Conservation (phyloP, 2,888 invertebrate species). For the Acanthosoma haemorrhoidale region DNA sequence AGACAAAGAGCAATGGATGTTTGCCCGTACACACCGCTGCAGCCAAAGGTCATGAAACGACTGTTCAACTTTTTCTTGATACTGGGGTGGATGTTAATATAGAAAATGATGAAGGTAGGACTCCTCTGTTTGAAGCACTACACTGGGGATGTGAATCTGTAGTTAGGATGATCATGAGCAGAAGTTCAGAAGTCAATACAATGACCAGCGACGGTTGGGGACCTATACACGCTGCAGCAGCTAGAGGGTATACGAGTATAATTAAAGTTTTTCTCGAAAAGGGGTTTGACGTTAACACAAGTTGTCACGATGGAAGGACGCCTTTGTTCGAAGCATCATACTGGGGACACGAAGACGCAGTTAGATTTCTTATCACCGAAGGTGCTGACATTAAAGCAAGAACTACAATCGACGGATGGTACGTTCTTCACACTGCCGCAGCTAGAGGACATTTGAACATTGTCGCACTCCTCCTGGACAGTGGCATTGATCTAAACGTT, state of each 20-base stretch:
- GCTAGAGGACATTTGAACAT: neutral
- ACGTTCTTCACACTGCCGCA: neutral
- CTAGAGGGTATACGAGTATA: neutral
- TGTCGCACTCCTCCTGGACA: conserved; percentile 4
- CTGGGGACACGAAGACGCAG: neutral
- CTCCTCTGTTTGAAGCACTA: neutral
- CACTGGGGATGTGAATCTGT: neutral
- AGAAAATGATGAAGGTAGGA: neutral
- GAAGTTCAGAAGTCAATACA: neutral
- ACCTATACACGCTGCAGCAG: neutral
- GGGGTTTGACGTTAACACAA: neutral
- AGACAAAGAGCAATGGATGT: neutral
- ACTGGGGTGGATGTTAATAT: neutral
- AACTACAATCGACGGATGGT: neutral
- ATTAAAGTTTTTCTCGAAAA: neutral
- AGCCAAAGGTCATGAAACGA: neutral
- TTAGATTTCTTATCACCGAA: neutral
- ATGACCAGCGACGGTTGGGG: neutral
- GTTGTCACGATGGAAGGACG: neutral
- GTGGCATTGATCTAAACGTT: conserved; percentile 11
- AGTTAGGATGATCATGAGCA: neutral
- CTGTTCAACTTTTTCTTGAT: neutral
- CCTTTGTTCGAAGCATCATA: neutral
- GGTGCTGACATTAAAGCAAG: neutral
- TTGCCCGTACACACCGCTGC: neutral